Evolutionary conservation across 2,888 invertebrate genomes (phyloP), one percentile per base, ranked within the genome.

Genomic region (Himalopsyche anomala): DNA sequence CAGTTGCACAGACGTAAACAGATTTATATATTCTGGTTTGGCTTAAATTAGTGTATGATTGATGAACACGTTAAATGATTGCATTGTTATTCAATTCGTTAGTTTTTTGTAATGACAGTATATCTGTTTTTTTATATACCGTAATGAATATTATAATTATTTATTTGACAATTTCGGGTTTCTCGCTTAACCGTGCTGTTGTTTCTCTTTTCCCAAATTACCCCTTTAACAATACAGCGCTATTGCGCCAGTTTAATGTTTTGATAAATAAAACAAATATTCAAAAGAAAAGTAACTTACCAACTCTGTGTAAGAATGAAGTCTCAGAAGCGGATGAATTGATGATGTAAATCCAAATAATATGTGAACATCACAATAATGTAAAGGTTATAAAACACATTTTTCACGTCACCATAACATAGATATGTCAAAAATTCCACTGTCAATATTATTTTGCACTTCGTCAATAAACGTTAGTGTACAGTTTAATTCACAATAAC

Each of bases 171-270:
- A 19, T 62, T 38, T 83, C 79, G 80, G 85, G 87, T 87, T 87
- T 86, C 85, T 42, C 45, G 84, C 87, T 82, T 85, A 45, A 51
- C 84, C 84, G 84, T 56, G 19, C 86, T 85, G 86, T 84, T 79
- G 86, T 69, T 45, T 81, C 81, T 84, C 82, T 54, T 55, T 80
- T 9, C n/a, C 28, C 38, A 42, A 80, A 80, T 36, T 36, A 51
- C 3, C 8, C 15, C 51, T 51, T 15, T 4, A 4, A 15, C 51
- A 51, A 12, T 51, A 51, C 3, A 4, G 51, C 15, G 8, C 4
- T 15, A 15, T 8, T 51, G 51, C 51, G 15, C 15, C 51, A 51
- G 15, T 51, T 51, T 51, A 15, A 3, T 15, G 3, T 51, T 12
- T 4, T 55, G 55, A 6, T 55, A 15, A 12, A 55, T 84, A 54